Evolutionary conservation across 2,113 vertebrate genomes (phyloP).

Genomic region (Halcyon senegalensis): DNA sequence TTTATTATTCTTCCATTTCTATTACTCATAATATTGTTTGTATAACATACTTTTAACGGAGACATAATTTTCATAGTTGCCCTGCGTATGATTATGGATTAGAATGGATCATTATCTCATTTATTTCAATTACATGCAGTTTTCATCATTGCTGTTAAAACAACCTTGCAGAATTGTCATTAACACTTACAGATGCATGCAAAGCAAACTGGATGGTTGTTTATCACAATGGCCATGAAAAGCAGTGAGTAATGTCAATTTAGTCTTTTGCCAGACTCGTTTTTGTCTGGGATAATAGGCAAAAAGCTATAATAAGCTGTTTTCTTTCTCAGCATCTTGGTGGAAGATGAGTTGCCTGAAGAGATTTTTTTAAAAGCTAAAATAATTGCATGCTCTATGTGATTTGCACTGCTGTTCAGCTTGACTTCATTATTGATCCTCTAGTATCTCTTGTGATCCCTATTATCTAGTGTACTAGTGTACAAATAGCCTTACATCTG

Average conservation of each 20-base stretch:
- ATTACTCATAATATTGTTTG: neutral
- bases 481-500: neutral
- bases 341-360: slow-evolving; percentile 1
- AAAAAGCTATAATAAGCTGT: neutral
- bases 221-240: neutral
- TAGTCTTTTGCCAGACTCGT: neutral
- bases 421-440: slow-evolving; percentile 35
- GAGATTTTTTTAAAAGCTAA: neutral
- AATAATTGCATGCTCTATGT: neutral
- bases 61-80: neutral
- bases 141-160: slow-evolving; percentile 17
- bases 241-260: neutral
- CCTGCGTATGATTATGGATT: neutral
- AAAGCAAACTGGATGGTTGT: neutral
- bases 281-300: neutral
- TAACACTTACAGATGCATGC: neutral
- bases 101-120: neutral
- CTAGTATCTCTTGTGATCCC: slow-evolving; percentile 13
- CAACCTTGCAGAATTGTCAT: neutral
- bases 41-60: neutral
- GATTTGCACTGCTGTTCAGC: neutral
- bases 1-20: neutral
- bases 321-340: neutral
- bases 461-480: neutral
- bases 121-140: neutral